Conservation (phyloP, 2,113 vertebrate species). For the Gobius niger region DNA sequence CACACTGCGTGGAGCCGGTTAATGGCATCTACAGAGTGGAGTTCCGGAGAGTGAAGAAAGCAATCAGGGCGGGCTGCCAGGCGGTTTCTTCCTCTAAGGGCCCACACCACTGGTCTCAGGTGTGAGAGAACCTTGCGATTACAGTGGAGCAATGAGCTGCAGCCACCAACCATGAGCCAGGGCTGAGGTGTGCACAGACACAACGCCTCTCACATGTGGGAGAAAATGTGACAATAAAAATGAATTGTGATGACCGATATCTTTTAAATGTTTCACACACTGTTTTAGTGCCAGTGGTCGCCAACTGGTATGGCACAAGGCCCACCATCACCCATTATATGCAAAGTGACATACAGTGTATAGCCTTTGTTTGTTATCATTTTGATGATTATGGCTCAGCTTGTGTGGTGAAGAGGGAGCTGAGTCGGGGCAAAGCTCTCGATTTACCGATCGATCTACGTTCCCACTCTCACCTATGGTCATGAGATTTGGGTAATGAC, state of each 20-base stretch:
- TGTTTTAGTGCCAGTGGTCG: too few species aligned
- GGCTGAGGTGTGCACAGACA: constrained; percentile 26
- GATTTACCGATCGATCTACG: too few species aligned
- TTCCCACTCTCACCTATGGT: too few species aligned
- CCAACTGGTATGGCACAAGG: too few species aligned
- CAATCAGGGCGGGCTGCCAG: constrained; percentile 75
- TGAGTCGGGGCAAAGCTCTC: too few species aligned
- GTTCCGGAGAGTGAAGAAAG: constrained; percentile 77
- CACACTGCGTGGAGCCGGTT: constrained; percentile 59
- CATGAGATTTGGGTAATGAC: too few species aligned
- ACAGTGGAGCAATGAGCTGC: constrained; percentile 75
- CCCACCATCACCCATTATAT: too few species aligned
- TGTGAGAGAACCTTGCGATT: constrained; percentile 69
- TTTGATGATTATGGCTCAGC: too few species aligned
- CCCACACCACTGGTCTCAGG: constrained; percentile 70
- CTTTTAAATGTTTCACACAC: not conserved
- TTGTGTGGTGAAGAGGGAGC: too few species aligned
- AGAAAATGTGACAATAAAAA: constrained; percentile 9
- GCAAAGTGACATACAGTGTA: too few species aligned
- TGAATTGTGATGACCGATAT: not conserved
- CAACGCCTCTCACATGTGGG: constrained; percentile 4
- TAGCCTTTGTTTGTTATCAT: too few species aligned
- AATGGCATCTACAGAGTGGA: constrained; percentile 70
- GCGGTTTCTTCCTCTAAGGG: constrained; percentile 65
- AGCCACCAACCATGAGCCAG: constrained; percentile 58